Evolutionary conservation across 2,888 invertebrate species (phyloP).

Genomic region (Synanthedon vespiformis): DNA sequence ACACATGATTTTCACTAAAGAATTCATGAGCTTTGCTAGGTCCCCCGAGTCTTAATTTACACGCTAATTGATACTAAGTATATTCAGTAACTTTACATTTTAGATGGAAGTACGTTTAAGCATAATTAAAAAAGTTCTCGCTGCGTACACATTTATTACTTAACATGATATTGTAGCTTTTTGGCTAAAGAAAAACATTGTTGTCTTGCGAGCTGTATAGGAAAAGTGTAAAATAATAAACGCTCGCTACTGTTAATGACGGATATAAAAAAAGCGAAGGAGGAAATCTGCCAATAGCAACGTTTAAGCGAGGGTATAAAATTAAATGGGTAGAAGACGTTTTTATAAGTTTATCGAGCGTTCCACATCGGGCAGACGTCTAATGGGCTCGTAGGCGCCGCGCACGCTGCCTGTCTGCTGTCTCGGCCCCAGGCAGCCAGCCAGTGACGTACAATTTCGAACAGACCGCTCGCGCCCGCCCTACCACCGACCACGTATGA

Average conservation of each 20-base stretch:
- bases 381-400: conserved; percentile 66
- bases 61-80: neutral
- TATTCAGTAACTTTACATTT: neutral
- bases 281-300: conserved; percentile 66
- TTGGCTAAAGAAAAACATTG: neutral
- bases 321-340: conserved; percentile 68
- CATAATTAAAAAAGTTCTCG: neutral
- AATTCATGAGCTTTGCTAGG: neutral
- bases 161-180: no score
- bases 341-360: conserved; percentile 71
- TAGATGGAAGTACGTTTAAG: neutral
- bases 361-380: conserved; percentile 62
- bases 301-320: conserved; percentile 64
- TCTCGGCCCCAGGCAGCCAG: conserved; percentile 49
- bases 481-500: conserved; percentile 9
- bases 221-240: conserved; percentile 44
- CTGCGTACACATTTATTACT: neutral
- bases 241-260: conserved; percentile 21
- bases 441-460: conserved; percentile 28
- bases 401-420: conserved; percentile 62
- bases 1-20: neutral
- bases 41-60: neutral
- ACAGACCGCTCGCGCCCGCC: conserved; percentile 8
- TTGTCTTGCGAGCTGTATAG: neutral
- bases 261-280: conserved; percentile 49